phyloP scores from a whole-genome alignment of 2,888 invertebrate species.

The Orchestes rusci region DNA sequence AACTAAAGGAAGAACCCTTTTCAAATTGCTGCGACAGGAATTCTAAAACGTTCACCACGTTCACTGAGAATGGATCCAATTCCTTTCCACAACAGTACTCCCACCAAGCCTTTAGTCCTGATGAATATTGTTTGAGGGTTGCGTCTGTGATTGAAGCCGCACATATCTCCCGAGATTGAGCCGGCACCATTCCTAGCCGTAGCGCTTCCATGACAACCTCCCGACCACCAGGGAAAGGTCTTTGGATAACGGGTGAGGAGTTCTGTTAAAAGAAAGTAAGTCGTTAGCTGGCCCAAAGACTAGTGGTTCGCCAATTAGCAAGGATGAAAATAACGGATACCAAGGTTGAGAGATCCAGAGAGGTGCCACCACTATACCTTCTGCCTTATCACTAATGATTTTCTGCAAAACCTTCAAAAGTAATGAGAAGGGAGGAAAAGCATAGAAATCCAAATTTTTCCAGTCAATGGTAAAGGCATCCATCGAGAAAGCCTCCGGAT shows the following conservation, averaged over 20 bases:
- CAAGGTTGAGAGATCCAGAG: neutral
- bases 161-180: too few relatives aligned
- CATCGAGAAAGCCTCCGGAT: conserved; percentile 24
- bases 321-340: neutral
- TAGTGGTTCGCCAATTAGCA: too few relatives aligned
- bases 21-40: neutral
- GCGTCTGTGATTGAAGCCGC: too few relatives aligned
- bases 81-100: too few relatives aligned
- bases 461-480: neutral
- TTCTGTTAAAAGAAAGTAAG: neutral
- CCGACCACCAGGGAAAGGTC: conserved; percentile 4
- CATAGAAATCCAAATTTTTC: conserved; percentile 5
- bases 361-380: neutral
- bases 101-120: too few relatives aligned
- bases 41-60: too few relatives aligned
- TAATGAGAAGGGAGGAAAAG: conserved; percentile 7
- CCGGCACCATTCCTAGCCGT: too few relatives aligned
- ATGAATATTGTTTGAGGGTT: too few relatives aligned
- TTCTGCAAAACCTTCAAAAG: neutral
- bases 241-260: neutral
- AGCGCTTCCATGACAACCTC: too few relatives aligned
- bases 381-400: neutral
- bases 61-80: too few relatives aligned
- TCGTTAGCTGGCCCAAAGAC: too few relatives aligned
- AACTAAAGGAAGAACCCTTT: conserved; percentile 3